These are phyloP conservation scores for Orthonychiurus folsomi DNA, from an alignment of 2,888 invertebrate species.

Conservation along the genomic window DNA sequence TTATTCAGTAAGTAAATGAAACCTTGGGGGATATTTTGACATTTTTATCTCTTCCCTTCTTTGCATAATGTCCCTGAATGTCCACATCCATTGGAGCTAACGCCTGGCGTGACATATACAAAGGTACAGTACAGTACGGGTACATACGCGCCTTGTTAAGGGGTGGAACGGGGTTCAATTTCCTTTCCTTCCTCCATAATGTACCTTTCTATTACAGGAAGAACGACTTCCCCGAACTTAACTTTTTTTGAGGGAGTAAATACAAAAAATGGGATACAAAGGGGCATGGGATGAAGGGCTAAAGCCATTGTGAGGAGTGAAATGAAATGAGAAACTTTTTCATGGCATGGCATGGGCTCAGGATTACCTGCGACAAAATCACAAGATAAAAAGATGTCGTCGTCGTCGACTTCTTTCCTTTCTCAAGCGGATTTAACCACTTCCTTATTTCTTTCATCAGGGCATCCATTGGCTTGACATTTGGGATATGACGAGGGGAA, in stretches of 20 bases:
- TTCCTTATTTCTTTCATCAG: too few relatives aligned
- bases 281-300: neutral
- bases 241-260: neutral
- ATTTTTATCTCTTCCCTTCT: conserved; percentile 35
- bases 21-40: conserved; percentile 35
- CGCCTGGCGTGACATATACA: neutral
- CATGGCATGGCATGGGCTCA: neutral
- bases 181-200: conserved; percentile 3
- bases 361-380: neutral
- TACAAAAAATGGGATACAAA: neutral
- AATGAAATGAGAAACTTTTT: neutral
- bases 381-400: neutral
- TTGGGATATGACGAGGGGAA: too few relatives aligned
- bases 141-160: neutral
- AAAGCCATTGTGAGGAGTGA: neutral
- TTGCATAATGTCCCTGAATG: conserved; percentile 31
- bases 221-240: neutral
- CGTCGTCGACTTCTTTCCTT: neutral
- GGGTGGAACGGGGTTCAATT: conserved; percentile 3
- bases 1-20: conserved; percentile 34
- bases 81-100: neutral
- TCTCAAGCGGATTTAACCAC: too few relatives aligned
- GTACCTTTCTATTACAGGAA: neutral
- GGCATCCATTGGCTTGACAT: too few relatives aligned
- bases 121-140: too few relatives aligned